These are phyloP conservation scores for Mormoops blainvillei DNA, from an alignment of 2,113 vertebrate genomes.

Conservation along the genomic window DNA sequence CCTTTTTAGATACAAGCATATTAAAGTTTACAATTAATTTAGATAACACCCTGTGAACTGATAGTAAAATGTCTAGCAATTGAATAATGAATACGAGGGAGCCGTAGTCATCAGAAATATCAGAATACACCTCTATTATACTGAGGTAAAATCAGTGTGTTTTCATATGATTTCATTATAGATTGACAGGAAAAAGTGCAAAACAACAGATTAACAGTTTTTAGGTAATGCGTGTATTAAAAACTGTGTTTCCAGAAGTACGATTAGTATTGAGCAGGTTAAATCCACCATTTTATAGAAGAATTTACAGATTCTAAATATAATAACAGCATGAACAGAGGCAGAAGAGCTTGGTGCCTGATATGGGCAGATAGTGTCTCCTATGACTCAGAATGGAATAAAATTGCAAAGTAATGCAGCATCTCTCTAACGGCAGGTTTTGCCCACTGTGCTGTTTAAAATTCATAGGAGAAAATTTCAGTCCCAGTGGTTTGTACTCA, in stretches of 20 bases:
- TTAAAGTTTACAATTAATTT: conserved; percentile 82
- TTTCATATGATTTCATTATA: conserved; percentile 84
- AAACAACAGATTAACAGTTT: conserved; percentile 81
- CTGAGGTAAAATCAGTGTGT: conserved; percentile 79
- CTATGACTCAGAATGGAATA: conserved; percentile 1
- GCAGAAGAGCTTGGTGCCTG: conserved; percentile 55
- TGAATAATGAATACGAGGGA: conserved; percentile 75
- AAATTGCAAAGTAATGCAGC: not conserved
- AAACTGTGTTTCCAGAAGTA: conserved; percentile 78
- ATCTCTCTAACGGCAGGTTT: not conserved
- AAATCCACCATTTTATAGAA: conserved; percentile 72
- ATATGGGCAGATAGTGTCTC: conserved; percentile 66
- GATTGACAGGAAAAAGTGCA: conserved; percentile 79
- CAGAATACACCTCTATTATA: conserved; percentile 76
- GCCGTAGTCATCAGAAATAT: conserved; percentile 77
- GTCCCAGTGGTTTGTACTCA: not conserved
- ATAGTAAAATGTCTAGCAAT: conserved; percentile 70
- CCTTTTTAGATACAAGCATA: conserved; percentile 73
- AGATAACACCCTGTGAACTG: conserved; percentile 76
- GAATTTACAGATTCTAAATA: conserved; percentile 77
- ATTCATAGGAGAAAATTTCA: not conserved
- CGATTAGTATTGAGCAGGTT: conserved; percentile 81
- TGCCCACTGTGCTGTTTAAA: not conserved
- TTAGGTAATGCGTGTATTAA: conserved; percentile 77
- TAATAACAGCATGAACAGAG: conserved; percentile 74